Evolutionary conservation across 2,888 invertebrate genomes (phyloP), one percentile per base, ranked within the genome.

Genomic region (Leucania comma): DNA sequence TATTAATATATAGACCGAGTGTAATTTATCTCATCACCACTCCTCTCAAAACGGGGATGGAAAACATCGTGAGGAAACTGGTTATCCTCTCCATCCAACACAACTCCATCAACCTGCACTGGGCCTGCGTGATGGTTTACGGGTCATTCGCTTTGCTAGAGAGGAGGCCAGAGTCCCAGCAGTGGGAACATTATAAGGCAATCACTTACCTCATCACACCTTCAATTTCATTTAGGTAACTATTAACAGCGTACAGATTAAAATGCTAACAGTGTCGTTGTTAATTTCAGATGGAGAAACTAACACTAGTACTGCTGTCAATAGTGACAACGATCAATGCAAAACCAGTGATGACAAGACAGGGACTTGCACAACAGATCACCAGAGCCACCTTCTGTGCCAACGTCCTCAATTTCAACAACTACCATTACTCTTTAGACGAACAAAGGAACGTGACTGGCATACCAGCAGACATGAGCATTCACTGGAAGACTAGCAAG

Each of bases 401-500:
- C 0, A 90, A 84, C 8, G 59, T 93, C 1, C 68, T 94, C 0
- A 87, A 91, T 32, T 89, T 95, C 68, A 94, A 95, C 80, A 91
- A 92, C 71, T 89, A 88, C n/a, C 93, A 84, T 77, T 95, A 94
- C 72, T 82, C 88, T 0, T 66, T 89, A 64, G 93, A 92, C 2
- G 89, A 90, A 20, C 80, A 78, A 0, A 90, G 69, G 51, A 92
- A 92, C 60, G 75, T 96, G 0, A 88, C 88, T 4, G 96, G 96
- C 0, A 93, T 94, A 2, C 95, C 96, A 26, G 95, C 96, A 0
- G 96, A 96, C 42, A 91, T 96, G 89, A 92, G 89, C 74, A 86
- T 95, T 0, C 92, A 95, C 69, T 96, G 95, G 95, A 93, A 93
- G 68, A 93, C 95, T 0, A 93, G 91, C 0, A 93, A 93, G 12